These are phyloP conservation scores for Verasper variegatus DNA, from an alignment of 2,113 vertebrate species.

Conservation along the genomic window DNA sequence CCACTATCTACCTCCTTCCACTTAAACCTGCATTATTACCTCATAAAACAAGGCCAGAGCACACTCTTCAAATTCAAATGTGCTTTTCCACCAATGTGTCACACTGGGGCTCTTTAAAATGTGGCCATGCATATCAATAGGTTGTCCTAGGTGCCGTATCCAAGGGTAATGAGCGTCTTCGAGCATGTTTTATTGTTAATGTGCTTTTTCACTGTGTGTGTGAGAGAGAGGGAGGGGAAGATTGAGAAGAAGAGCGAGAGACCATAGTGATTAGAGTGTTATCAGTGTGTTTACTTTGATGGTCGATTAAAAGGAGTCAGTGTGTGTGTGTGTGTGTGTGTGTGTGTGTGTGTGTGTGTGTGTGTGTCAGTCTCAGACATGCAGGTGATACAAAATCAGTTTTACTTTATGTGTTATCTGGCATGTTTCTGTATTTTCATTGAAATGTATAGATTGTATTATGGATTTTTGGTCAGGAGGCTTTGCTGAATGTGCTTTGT, in stretches of 20 bases:
- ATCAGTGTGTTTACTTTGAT: slow-evolving; percentile 32
- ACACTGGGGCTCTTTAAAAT: slow-evolving; percentile 48
- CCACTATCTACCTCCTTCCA: slow-evolving; percentile 34
- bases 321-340: background rate
- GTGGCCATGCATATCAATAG: slow-evolving; percentile 49
- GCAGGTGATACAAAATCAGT: too few relatives aligned
- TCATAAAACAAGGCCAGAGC: slow-evolving; percentile 50
- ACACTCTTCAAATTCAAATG: slow-evolving; percentile 36
- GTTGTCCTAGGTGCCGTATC: slow-evolving; percentile 36
- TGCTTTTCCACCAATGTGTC: slow-evolving; percentile 46
- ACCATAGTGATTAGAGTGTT: slow-evolving; percentile 1
- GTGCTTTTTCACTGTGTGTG: slow-evolving; percentile 44
- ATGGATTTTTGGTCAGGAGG: slow-evolving; percentile 1
- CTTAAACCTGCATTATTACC: slow-evolving; percentile 46
- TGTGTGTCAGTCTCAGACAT: background rate
- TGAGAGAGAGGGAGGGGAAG: background rate
- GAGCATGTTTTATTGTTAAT: slow-evolving; percentile 48
- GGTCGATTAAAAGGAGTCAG: slow-evolving; percentile 12
- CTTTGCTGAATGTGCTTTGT: slow-evolving; percentile 25
- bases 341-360: background rate
- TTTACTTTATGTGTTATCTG: background rate
- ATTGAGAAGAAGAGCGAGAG: background rate
- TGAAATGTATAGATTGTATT: background rate
- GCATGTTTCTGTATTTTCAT: slow-evolving; percentile 3
- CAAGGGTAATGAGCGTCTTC: slow-evolving; percentile 29